Conservation (phyloP, 2,113 vertebrate species). For the Lampris incognitus region DNA sequence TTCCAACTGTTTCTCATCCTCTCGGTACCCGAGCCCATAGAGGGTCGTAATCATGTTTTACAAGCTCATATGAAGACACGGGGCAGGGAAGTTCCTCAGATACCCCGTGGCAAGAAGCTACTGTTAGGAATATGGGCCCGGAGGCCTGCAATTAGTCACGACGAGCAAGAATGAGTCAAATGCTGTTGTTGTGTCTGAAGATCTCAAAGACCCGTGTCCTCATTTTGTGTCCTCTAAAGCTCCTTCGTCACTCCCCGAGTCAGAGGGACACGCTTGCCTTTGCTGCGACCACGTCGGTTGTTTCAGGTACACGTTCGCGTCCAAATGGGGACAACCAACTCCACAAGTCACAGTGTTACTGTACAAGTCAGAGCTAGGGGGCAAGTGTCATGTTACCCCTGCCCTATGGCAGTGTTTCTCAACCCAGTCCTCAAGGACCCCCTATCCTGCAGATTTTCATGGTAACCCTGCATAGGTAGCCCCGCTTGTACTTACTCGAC, state of each 20-base stretch:
- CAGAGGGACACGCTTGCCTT: slow-evolving; percentile 46
- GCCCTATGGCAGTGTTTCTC: too few species aligned
- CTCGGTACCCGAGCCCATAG: slow-evolving; percentile 17
- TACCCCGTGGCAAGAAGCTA: background rate
- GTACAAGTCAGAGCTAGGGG: too few species aligned
- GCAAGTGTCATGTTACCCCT: too few species aligned
- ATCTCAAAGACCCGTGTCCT: background rate
- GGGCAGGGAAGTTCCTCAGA: slow-evolving; percentile 12
- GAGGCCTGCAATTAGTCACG: slow-evolving; percentile 18
- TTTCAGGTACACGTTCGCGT: slow-evolving; percentile 62
- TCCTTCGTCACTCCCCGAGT: slow-evolving; percentile 51
- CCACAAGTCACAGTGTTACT: too few species aligned
- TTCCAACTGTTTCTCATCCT: slow-evolving; percentile 68
- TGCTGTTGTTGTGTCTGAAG: slow-evolving; percentile 8
- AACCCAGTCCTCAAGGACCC: too few species aligned
- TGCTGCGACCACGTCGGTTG: slow-evolving; percentile 49
- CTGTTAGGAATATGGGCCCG: background rate
- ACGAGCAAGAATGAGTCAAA: background rate
- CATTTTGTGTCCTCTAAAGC: slow-evolving; percentile 50
- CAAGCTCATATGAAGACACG: slow-evolving; percentile 17
- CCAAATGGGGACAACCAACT: too few species aligned
- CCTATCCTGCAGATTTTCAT: too few species aligned
- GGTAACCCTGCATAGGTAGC: too few species aligned
- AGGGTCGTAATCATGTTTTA: slow-evolving; percentile 9
- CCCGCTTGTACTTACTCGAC: too few species aligned